These are phyloP conservation scores for Teinopalpus imperialis DNA, from an alignment of 2,888 invertebrate genomes.

Conservation along the genomic window DNA sequence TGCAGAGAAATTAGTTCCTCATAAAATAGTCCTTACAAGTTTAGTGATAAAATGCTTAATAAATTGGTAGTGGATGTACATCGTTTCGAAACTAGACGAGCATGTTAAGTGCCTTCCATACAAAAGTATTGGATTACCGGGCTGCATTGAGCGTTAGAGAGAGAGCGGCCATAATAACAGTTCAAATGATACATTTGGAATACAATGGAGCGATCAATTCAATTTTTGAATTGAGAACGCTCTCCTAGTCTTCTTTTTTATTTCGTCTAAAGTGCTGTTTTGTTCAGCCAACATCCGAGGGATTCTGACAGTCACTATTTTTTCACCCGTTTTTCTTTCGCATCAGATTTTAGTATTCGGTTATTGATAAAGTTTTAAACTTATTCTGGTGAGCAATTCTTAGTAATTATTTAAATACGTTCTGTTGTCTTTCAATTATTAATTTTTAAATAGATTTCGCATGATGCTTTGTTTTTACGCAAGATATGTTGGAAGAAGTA, in stretches of 20 bases:
- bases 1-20: neutral
- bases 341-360: slow-evolving; percentile 51
- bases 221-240: slow-evolving; percentile 82
- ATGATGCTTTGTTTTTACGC: no score
- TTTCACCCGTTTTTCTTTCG: slow-evolving; percentile 69
- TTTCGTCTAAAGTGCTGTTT: slow-evolving; percentile 80
- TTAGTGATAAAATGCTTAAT: slow-evolving; percentile 48
- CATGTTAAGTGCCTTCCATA: slow-evolving; percentile 78
- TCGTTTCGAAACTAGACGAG: slow-evolving; percentile 60
- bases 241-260: slow-evolving; percentile 75
- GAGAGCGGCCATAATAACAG: slow-evolving; percentile 78
- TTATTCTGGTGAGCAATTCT: no score
- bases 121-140: slow-evolving; percentile 81
- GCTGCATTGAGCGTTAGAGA: slow-evolving; percentile 72
- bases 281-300: slow-evolving; percentile 77
- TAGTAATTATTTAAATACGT: no score
- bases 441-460: no score
- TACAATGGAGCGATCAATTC: slow-evolving; percentile 82
- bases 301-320: slow-evolving; percentile 81
- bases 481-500: no score
- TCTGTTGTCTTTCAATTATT: no score
- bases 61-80: slow-evolving; percentile 54
- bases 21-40: slow-evolving; percentile 32
- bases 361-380: slow-evolving; percentile 11
- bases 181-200: slow-evolving; percentile 82